Evolutionary conservation across 2,888 invertebrate genomes (phyloP).

Genomic region (Pteria penguin): DNA sequence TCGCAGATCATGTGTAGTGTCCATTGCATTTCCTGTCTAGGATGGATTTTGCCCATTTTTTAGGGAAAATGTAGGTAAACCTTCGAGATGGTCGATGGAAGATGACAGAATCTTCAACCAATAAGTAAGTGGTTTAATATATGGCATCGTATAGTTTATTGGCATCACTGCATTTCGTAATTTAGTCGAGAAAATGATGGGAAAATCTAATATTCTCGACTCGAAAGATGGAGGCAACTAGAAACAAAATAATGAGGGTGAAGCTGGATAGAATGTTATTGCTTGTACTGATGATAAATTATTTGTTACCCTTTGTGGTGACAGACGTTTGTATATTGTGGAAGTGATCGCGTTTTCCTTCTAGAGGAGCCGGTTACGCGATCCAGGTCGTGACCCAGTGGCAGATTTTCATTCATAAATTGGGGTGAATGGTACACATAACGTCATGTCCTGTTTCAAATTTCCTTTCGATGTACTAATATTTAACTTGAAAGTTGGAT

Average conservation of each 20-base stretch:
- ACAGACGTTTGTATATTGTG: no score
- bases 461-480: no score
- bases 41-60: slow-evolving; percentile 41
- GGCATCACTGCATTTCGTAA: no score
- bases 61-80: slow-evolving; percentile 48
- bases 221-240: slow-evolving; percentile 46
- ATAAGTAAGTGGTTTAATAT: slow-evolving; percentile 65
- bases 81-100: slow-evolving; percentile 60
- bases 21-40: slow-evolving; percentile 63
- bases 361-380: no score
- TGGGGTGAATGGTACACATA: slow-evolving; percentile 48
- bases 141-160: slow-evolving; percentile 2
- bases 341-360: no score
- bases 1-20: slow-evolving; percentile 41
- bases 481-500: no score
- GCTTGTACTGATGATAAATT: no score
- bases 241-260: no score
- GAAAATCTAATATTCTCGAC: no score
- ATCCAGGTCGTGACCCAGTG: background rate
- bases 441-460: slow-evolving; percentile 33
- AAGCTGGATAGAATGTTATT: no score
- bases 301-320: no score
- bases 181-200: no score
- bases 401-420: slow-evolving; percentile 54
- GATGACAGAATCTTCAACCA: slow-evolving; percentile 69